Evolutionary conservation across 1,140 invertebrate species (phyloP).

Genomic region (Sycophila sp.): DNA sequence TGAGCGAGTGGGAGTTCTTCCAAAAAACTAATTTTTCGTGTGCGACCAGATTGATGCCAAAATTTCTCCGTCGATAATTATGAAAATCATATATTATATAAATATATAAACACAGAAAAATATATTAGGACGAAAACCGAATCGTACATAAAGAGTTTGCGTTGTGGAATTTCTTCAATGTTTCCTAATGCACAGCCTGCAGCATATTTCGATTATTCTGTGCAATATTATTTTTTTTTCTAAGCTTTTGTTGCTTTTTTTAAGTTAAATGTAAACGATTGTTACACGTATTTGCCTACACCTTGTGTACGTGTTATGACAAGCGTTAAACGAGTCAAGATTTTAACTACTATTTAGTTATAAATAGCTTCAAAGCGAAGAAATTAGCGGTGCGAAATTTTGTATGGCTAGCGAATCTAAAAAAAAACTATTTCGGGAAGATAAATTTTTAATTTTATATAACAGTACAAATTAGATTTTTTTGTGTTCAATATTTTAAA

Average conservation of each 20-base stretch:
- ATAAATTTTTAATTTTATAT: background rate
- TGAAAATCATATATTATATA: slow-evolving; percentile 34
- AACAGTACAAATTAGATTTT: background rate
- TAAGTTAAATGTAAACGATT: slow-evolving; percentile 12
- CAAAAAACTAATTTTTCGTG: slow-evolving; percentile 18
- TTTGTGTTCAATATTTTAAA: background rate
- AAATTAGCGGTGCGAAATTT: slow-evolving; percentile 4
- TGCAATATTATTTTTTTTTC: slow-evolving; percentile 51
- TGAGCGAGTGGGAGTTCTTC: too few species aligned
- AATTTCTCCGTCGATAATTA: slow-evolving; percentile 15
- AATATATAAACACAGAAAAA: slow-evolving; percentile 24
- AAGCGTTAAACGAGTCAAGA: slow-evolving; percentile 8
- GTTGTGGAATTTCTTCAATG: slow-evolving; percentile 36
- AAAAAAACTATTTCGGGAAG: background rate
- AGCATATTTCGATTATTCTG: slow-evolving; percentile 47
- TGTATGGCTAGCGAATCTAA: background rate
- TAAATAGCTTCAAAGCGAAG: slow-evolving; percentile 3
- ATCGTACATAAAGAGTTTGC: slow-evolving; percentile 13
- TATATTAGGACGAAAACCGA: slow-evolving; percentile 33
- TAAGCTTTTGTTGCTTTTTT: slow-evolving; percentile 31
- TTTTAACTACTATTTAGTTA: slow-evolving; percentile 27
- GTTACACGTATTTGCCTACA: slow-evolving; percentile 19
- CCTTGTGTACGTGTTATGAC: slow-evolving; percentile 15
- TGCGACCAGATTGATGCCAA: background rate
- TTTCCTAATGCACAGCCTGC: slow-evolving; percentile 42